A percentile compares a stretch with the other conserved stretches of the same genome.
Evolutionary conservation across 2,113 vertebrate species (phyloP).

Genomic region (Ammodytes dubius): DNA sequence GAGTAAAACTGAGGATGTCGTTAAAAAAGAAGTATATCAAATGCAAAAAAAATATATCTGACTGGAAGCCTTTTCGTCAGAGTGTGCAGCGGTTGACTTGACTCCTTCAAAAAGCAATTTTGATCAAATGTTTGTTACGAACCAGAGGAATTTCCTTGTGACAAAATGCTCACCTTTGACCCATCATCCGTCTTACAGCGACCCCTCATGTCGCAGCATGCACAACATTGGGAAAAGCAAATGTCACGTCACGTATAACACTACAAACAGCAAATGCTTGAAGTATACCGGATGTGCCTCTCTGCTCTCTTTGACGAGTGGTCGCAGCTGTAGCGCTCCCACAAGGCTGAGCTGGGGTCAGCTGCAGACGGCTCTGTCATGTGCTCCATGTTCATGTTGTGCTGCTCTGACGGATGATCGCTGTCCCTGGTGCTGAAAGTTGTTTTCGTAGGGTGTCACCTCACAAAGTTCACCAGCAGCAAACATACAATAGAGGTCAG

Average conservation of each 20-base stretch:
- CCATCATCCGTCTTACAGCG: not conserved
- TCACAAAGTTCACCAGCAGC: conserved; percentile 6
- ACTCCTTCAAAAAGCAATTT: not conserved
- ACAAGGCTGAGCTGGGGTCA: not conserved
- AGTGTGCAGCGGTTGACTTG: not conserved
- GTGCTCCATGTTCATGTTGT: conserved; percentile 16
- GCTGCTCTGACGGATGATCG: not conserved
- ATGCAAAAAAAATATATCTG: not conserved
- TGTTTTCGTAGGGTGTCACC: not conserved
- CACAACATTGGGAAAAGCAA: not conserved
- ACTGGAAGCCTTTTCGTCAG: not conserved
- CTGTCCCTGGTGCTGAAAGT: not conserved
- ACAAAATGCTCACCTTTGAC: not conserved
- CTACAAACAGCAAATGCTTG: not conserved
- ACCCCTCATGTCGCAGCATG: not conserved
- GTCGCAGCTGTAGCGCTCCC: conserved; percentile 5
- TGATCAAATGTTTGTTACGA: not conserved
- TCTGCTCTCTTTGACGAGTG: not conserved
- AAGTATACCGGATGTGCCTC: not conserved
- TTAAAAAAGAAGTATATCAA: not conserved
- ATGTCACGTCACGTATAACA: not conserved
- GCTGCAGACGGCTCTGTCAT: conserved; percentile 14
- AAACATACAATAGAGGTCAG: not conserved
- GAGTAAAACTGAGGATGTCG: not conserved
- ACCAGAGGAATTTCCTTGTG: not conserved